phyloP scores from a whole-genome alignment of 2,797 vertebrate species.

The Neomorphus geoffroyi region DNA sequence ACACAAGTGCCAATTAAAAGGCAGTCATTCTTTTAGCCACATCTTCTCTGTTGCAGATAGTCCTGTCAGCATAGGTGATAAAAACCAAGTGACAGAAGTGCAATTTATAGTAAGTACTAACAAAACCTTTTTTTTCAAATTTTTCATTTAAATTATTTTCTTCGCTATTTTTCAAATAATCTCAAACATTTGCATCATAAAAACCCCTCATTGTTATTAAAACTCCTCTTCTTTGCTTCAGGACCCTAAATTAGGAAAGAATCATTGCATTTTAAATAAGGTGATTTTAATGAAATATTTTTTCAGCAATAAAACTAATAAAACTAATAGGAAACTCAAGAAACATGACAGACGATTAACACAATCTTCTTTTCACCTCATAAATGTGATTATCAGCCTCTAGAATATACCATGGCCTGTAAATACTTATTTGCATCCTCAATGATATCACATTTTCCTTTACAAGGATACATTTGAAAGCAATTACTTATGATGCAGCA shows the following conservation, averaged over 20 bases:
- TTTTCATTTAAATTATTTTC: constrained; percentile 35
- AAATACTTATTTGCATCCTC: constrained; percentile 52
- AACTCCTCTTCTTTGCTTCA: constrained; percentile 16
- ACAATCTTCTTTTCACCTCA: constrained; percentile 38
- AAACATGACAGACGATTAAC: constrained; percentile 44
- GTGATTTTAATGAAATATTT: neutral
- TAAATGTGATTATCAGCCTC: constrained; percentile 50
- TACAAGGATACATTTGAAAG: constrained; percentile 71
- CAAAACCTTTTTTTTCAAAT: constrained; percentile 29
- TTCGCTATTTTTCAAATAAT: constrained; percentile 48
- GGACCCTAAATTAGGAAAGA: constrained; percentile 19
- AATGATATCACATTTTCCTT: constrained; percentile 57
- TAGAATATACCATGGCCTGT: constrained; percentile 68
- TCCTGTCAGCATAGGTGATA: constrained; percentile 21
- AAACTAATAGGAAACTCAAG: constrained; percentile 27
- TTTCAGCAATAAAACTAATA: constrained; percentile 34
- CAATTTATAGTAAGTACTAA: constrained; percentile 20
- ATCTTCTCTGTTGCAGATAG: neutral
- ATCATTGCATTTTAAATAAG: constrained; percentile 25
- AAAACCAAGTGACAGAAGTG: constrained; percentile 10
- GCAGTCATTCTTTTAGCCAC: neutral
- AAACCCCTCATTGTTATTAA: neutral
- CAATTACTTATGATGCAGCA: constrained; percentile 79
- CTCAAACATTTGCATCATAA: neutral
- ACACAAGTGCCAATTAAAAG: neutral